Evolutionary conservation across 1,140 invertebrate genomes (phyloP).

Genomic region (Anastrepha obliqua): DNA sequence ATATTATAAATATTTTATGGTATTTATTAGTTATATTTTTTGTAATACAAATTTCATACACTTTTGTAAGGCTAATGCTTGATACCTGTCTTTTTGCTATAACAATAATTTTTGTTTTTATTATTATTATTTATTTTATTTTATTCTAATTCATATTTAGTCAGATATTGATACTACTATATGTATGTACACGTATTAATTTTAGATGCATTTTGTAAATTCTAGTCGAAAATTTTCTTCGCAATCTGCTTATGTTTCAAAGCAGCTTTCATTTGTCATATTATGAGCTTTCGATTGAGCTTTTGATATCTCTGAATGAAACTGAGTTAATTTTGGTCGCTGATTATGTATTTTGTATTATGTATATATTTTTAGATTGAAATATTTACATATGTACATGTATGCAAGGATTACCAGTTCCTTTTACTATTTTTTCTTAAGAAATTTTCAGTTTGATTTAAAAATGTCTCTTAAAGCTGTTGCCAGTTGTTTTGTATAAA

Average conservation of each 20-base stretch:
- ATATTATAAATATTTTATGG: neutral
- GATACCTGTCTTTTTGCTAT: slow-evolving; percentile 29
- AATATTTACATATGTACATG: neutral
- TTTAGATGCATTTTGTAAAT: no score
- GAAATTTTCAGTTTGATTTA: no score
- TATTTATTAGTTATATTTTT: neutral
- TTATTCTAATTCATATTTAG: no score
- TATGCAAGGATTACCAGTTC: neutral
- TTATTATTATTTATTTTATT: neutral
- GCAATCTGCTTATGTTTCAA: neutral
- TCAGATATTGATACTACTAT: no score
- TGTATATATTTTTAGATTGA: neutral
- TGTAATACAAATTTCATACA: neutral
- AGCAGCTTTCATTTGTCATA: neutral
- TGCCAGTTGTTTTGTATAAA: no score
- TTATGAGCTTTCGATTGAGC: neutral
- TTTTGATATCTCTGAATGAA: neutral
- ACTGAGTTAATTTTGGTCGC: no score
- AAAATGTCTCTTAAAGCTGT: no score
- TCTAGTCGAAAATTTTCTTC: neutral
- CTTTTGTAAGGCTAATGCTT: slow-evolving; percentile 30
- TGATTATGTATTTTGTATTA: no score
- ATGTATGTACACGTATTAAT: no score
- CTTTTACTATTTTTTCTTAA: no score
- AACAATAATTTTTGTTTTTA: neutral